Evolutionary conservation across 2,797 vertebrate species (phyloP), one percentile per base, ranked within the genome.

Genomic region (Notamacropus eugenii): DNA sequence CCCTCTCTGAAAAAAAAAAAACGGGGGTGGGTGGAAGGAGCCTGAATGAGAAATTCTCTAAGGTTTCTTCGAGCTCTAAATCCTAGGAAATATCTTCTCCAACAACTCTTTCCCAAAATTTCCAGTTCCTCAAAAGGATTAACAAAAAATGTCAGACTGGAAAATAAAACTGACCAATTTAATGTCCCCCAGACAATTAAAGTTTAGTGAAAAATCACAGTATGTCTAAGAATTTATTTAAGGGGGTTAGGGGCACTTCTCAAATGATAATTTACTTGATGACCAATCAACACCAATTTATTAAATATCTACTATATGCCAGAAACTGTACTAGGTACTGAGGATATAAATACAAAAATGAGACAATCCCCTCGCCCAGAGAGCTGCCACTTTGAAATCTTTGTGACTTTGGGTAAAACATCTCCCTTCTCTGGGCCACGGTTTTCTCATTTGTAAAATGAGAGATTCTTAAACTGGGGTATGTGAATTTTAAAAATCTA

Each of bases 11-110:
- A 50, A 28, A 46, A 82, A 82, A 82, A 24, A 82, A n/a, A 4
- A 1, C 0, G 1, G 34, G 0, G 34, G 14, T 1, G n/a, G 67
- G 6, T 13, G 27, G 12, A 14, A 13, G 4, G n/a, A 19, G 29
- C 19, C 40, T 27, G 0, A 46, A 87, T 87, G 9, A 87, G 74
- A 50, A 87, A 87, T 87, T 27, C 22, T 11, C 31, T 11, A 87
- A 87, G 74, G 22, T 87, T 46, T 50, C 74, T 87, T 87, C 24
- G 9, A 87, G 24, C 40, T 87, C 40, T 87, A 87, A 87, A 87
- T 46, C 74, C 74, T 50, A 87, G 74, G 40, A 87, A 87, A 87
- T 87, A 50, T 46, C 13, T 87, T 87, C 74, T 87, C 74, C 40
- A 87, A 50, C 2, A 50, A 87, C 9, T 50, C 22, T 27, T 50